Evolutionary conservation across 1,140 invertebrate genomes (phyloP), one percentile per base, ranked within the genome.

Genomic region (Onthophagus taurus): DNA sequence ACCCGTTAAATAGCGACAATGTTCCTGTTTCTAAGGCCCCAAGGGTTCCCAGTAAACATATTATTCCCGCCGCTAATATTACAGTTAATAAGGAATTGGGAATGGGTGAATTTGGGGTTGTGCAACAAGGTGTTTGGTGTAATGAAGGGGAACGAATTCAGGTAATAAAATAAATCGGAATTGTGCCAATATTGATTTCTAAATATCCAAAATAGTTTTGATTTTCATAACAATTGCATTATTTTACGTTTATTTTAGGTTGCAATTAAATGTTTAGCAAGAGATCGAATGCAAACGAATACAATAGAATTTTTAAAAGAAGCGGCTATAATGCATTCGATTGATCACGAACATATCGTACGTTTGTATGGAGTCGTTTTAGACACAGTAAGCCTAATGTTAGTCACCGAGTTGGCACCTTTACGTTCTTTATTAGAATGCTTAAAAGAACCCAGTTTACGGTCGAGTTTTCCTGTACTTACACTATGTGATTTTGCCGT

Each of bases 61-160:
- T 98, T 50, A 99, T 99, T 59, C 85, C 91, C 16, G 78, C 86
- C 2, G 91, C 97, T 56, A 83, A 84, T 34, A 94, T 99, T 53
- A 83, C 85, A 24, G 83, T 97, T 3, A 92, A 93, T 62, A 96
- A 96, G 66, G 89, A 94, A 63, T 66, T 98, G 11, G 94, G 94
- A 16, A 85, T 83, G 50, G 95, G 96, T 9, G 94, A 99, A 63
- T 98, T 99, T 72, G 95, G 95, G 6, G 83, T 93, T 5, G 95
- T 98, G 0, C 93, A 96, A 58, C 94, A 97, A 66, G 95, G 91
- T 2, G 87, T 96, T 2, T 98, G 94, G 94, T 93, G 89, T n/a
- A 89, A 92, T 61, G 86, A 88, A 51, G 89, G 88, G 38, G 85
- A 93, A 65, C 76, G 89, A 64, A 85, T 89, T 66, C 71, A 75